Evolutionary conservation across 1,140 invertebrate genomes (phyloP).

Genomic region (Eulimnadia texana): DNA sequence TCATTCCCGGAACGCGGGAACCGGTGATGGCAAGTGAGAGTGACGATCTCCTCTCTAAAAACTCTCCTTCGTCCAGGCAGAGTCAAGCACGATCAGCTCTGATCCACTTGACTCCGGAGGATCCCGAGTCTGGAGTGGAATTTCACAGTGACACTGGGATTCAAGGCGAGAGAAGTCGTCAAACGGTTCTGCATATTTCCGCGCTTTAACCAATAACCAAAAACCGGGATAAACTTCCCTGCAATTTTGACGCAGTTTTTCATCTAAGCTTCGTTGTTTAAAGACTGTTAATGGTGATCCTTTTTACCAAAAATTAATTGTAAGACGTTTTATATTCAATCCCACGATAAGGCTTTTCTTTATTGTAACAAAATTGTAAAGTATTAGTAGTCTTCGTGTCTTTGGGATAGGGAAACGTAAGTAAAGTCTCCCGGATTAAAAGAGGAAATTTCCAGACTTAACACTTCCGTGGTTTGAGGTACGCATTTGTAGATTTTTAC

Average conservation of each 20-base stretch:
- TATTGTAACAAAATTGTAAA: too few relatives aligned
- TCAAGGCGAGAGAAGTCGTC: background rate
- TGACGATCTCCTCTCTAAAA: background rate
- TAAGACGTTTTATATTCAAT: too few relatives aligned
- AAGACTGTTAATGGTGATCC: too few relatives aligned
- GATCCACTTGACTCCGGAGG: background rate
- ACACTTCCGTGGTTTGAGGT: background rate
- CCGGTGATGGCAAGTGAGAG: background rate
- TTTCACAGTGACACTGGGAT: background rate
- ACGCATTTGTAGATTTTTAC: too few relatives aligned
- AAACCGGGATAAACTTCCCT: too few relatives aligned
- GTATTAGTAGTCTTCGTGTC: too few relatives aligned
- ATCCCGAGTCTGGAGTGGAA: background rate
- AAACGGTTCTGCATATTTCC: background rate
- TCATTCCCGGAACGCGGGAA: background rate
- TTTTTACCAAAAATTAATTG: too few relatives aligned
- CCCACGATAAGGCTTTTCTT: too few relatives aligned
- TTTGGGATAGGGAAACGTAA: too few relatives aligned
- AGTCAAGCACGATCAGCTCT: background rate
- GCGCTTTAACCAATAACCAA: background rate
- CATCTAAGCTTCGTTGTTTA: too few relatives aligned
- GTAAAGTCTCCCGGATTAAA: background rate
- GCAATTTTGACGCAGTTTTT: too few relatives aligned
- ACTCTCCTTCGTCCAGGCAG: background rate
- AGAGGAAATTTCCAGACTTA: background rate